phyloP scores from a whole-genome alignment of 2,797 vertebrate genomes.

The Neoniphon sammara region DNA sequence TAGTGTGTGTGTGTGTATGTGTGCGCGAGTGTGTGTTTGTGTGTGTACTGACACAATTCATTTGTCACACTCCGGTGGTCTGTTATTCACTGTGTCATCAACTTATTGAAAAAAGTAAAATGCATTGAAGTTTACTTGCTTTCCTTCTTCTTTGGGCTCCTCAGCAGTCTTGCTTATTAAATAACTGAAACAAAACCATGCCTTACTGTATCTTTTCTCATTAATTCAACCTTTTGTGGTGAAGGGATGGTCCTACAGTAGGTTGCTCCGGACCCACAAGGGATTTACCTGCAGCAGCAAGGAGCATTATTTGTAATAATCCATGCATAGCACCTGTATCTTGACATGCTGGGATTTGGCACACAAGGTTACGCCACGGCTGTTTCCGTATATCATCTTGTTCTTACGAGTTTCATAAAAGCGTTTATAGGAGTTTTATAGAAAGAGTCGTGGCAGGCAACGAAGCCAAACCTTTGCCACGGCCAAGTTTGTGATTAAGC shows the following conservation, averaged over 20 bases:
- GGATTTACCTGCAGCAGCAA: conserved; percentile 8
- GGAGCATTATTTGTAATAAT: conserved; percentile 18
- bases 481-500: neutral
- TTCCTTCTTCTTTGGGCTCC: conserved; percentile 1
- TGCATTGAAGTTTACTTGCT: conserved; percentile 5
- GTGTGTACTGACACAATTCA: conserved; percentile 24
- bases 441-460: neutral
- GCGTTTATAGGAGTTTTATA: neutral
- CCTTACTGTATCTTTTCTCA: conserved; percentile 13
- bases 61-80: conserved; percentile 65
- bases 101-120: conserved; percentile 36
- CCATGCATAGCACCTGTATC: conserved; percentile 5
- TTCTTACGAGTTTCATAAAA: neutral
- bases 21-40: conserved; percentile 15
- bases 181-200: conserved; percentile 29
- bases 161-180: conserved; percentile 45
- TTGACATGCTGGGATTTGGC: conserved; percentile 5
- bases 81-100: conserved; percentile 54
- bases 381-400: neutral
- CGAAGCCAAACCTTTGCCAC: neutral
- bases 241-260: neutral
- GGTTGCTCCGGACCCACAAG: neutral
- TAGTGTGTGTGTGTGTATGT: neutral
- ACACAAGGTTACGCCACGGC: neutral
- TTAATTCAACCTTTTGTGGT: conserved; percentile 37